Percentiles rank a stretch among this genome's conserved stretches.
phyloP scores from a whole-genome alignment of 2,113 vertebrate species.

The Xiphorhynchus elegans region DNA sequence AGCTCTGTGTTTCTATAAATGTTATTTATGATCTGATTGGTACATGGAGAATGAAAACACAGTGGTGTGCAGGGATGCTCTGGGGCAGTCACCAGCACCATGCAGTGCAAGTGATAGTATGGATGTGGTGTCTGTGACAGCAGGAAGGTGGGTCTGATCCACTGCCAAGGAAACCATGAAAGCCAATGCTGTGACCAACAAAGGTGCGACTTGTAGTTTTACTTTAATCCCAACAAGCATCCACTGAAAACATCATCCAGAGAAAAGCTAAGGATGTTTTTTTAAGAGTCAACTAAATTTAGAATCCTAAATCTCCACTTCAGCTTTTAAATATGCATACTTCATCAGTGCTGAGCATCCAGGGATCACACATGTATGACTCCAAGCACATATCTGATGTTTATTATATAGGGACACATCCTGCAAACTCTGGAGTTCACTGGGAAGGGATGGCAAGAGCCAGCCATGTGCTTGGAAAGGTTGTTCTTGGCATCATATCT shows the following conservation, averaged over 20 bases:
- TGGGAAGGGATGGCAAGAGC: background rate
- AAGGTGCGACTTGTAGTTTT: background rate
- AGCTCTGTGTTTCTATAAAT: background rate
- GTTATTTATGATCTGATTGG: background rate
- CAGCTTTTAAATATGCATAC: background rate
- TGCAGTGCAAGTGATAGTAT: background rate
- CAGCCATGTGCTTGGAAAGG: background rate
- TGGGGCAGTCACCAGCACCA: background rate
- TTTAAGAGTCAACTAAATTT: background rate
- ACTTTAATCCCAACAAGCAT: background rate
- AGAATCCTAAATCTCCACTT: background rate
- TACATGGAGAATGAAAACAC: background rate
- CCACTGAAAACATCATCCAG: background rate
- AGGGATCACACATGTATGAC: background rate
- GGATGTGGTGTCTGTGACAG: background rate
- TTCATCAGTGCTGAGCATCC: background rate
- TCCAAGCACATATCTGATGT: background rate
- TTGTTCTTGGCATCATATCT: background rate
- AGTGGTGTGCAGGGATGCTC: accelerated
- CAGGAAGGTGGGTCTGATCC: background rate
- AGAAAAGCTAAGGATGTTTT: background rate
- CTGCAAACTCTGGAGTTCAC: background rate
- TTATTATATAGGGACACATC: background rate
- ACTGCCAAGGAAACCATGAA: background rate
- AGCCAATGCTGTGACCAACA: background rate